Percentiles rank a stretch among this genome's conserved stretches.
phyloP scores from a whole-genome alignment of 2,888 invertebrate genomes.

The Oasisia sp. region DNA sequence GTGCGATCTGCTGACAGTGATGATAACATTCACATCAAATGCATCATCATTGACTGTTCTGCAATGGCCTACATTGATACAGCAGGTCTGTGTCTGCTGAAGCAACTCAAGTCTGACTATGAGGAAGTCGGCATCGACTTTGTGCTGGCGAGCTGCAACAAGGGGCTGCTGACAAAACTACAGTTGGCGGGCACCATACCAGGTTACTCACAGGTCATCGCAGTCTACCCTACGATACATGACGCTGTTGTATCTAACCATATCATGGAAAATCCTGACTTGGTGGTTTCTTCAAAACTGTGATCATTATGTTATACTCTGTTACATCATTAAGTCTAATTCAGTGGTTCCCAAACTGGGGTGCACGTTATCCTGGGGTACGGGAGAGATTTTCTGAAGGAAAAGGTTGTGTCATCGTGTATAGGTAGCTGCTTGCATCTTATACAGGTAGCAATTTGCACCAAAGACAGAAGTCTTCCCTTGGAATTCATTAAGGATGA shows the following conservation, averaged over 20 bases:
- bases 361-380: too few relatives aligned
- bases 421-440: too few relatives aligned
- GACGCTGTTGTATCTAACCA: conserved; percentile 27
- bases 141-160: conserved; percentile 47
- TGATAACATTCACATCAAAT: background rate
- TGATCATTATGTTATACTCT: background rate
- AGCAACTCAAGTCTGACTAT: conserved; percentile 44
- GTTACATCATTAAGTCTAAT: too few relatives aligned
- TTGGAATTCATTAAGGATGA: too few relatives aligned
- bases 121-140: conserved; percentile 44
- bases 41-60: conserved; percentile 54
- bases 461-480: too few relatives aligned
- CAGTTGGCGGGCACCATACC: conserved; percentile 41
- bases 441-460: too few relatives aligned
- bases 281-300: background rate
- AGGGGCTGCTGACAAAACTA: conserved; percentile 43
- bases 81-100: conserved; percentile 51
- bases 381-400: too few relatives aligned
- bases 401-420: too few relatives aligned
- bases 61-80: conserved; percentile 56
- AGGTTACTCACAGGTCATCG: background rate
- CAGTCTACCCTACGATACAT: conserved; percentile 29
- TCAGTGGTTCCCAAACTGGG: too few relatives aligned
- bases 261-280: background rate
- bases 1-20: background rate